These are phyloP conservation scores for Clepsis dumicolana DNA, from an alignment of 2,888 invertebrate species.

Conservation along the genomic window DNA sequence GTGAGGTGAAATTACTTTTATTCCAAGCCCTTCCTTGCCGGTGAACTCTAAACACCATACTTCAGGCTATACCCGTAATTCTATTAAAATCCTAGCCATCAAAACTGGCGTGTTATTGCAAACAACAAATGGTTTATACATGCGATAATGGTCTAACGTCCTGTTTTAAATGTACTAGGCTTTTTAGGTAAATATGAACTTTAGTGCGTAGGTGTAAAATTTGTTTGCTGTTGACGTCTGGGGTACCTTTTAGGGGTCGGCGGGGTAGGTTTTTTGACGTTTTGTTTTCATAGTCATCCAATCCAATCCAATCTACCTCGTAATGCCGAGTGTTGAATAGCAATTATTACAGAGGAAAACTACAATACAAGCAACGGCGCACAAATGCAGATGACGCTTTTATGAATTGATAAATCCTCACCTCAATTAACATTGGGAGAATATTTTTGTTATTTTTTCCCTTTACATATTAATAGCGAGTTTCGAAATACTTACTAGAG, in stretches of 20 bases:
- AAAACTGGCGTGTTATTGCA: conserved; percentile 52
- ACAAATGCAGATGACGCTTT: too few species aligned
- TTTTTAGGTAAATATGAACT: conserved; percentile 1
- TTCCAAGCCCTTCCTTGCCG: neutral
- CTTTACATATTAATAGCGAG: too few species aligned
- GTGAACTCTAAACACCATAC: neutral
- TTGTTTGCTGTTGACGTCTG: conserved; percentile 8
- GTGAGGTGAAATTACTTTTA: too few species aligned
- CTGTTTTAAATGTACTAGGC: conserved; percentile 41
- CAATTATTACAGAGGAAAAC: too few species aligned
- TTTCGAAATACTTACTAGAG: too few species aligned
- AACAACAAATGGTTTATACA: conserved; percentile 55
- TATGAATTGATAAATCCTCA: too few species aligned
- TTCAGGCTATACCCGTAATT: conserved; percentile 3
- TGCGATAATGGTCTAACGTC: conserved; percentile 58
- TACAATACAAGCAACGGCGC: too few species aligned
- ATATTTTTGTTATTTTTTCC: too few species aligned
- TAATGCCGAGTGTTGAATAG: too few species aligned
- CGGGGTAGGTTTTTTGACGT: neutral
- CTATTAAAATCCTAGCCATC: neutral
- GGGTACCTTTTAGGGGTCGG: conserved; percentile 8
- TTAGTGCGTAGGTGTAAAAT: conserved; percentile 6
- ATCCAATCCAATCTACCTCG: too few species aligned
- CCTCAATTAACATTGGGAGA: too few species aligned
- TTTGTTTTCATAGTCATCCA: neutral